Evolutionary conservation across 2,797 vertebrate genomes (phyloP), one percentile per base, ranked within the genome.

Genomic region (Pyrocephalus nanus): DNA sequence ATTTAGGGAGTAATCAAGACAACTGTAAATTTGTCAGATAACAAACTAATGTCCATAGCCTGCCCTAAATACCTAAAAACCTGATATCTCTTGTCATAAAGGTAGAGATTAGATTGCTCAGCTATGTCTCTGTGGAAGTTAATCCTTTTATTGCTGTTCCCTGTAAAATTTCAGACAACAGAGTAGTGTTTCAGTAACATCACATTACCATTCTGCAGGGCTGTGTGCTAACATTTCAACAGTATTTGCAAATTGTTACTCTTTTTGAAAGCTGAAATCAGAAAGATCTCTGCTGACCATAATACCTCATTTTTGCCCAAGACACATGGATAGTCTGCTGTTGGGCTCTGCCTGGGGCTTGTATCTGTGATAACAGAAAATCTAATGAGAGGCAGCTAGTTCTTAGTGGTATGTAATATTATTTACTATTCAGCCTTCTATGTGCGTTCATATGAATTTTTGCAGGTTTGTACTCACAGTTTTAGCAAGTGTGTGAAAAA

Each of bases 131-230:
- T 72, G 45, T 92, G 62, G 58, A 78, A 75, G 82, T 55, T 91
- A 93, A 92, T 95, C 73, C 73, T 91, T 95, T 92, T 92, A 91
- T 72, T 93, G 82, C 58, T 45, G 51, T 60, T 93, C 32, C 26
- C 1, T 11, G 2, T 75, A 87, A 84, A 67, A 91, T 71, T 75
- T 67, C 86, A 69, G 70, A 34, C 43, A 88, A 80, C 50, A 73
- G 75, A 86, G 40, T 5, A 53, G 29, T 38, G 27, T 80, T 90
- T 78, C 50, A 48, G 61, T 66, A 81, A 61, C 40, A 21, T 34
- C 57, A 66, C 23, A 30, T 65, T 81, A 36, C 51, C 18, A 3
- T 71, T 86, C 79, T 48, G 29, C 72, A 53, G 54, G 34, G 10
- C 40, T 73, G 7, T 53, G 42, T 77, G 62, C 86, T 81, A 83